Conservation (phyloP, 2,888 invertebrate species). For the Ichneumoninae sp. region DNA sequence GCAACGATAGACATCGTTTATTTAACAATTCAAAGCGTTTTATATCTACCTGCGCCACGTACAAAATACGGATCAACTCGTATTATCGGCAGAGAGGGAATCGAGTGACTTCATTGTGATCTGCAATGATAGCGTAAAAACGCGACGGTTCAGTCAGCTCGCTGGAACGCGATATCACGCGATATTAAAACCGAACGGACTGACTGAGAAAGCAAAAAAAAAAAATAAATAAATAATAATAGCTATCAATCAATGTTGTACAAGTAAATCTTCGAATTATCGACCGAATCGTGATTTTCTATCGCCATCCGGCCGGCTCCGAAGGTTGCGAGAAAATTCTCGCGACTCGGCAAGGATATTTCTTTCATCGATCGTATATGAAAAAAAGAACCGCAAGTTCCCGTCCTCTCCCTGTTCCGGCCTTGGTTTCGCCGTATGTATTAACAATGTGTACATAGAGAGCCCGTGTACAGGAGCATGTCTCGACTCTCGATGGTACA, state of each 20-base stretch:
- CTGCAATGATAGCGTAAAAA: slow-evolving; percentile 25
- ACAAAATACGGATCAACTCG: slow-evolving; percentile 27
- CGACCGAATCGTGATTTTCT: not conserved
- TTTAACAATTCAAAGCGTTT: slow-evolving; percentile 7
- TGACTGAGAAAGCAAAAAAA: not conserved
- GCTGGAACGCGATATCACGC: slow-evolving; percentile 27
- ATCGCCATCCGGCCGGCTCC: not conserved
- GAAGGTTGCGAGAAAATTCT: not conserved
- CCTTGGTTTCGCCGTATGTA: slow-evolving; percentile 61
- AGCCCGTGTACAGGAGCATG: slow-evolving; percentile 15
- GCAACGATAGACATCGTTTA: slow-evolving; percentile 1
- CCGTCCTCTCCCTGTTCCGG: slow-evolving; percentile 25
- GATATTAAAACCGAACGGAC: slow-evolving; percentile 13
- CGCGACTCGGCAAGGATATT: slow-evolving; percentile 51
- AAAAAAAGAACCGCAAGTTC: not conserved
- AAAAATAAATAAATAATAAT: slow-evolving; percentile 1
- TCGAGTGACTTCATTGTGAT: slow-evolving; percentile 18
- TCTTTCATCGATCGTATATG: slow-evolving; percentile 59
- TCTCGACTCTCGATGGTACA: slow-evolving; percentile 54
- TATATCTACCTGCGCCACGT: not conserved
- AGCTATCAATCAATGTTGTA: not conserved
- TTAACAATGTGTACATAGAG: not conserved
- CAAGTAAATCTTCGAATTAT: slow-evolving; percentile 8
- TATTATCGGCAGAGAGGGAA: slow-evolving; percentile 12
- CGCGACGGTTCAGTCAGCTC: not conserved